Evolutionary conservation across 2,888 invertebrate species (phyloP).

Genomic region (Muscina levida): DNA sequence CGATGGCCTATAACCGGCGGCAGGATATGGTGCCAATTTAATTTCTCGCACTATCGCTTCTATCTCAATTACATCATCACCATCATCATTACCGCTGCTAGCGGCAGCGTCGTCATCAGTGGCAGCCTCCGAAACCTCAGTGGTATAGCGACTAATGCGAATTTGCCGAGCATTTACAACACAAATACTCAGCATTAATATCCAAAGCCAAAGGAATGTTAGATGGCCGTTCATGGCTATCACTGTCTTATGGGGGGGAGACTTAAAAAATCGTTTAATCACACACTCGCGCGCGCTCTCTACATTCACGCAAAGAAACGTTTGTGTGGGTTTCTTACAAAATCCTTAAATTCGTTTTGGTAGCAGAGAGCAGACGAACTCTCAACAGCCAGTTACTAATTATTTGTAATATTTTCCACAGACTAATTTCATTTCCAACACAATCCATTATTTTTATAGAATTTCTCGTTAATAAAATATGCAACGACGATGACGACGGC

Average conservation of each 20-base stretch:
- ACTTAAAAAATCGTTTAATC: too few relatives aligned
- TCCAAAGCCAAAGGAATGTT: slow-evolving; percentile 15
- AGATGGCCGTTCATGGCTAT: background rate
- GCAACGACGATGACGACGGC: background rate
- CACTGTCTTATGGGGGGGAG: background rate
- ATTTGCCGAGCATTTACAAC: slow-evolving; percentile 71
- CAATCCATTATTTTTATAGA: slow-evolving; percentile 60
- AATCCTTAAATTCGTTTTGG: background rate
- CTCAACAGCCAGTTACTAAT: slow-evolving; percentile 37
- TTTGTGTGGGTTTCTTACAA: too few relatives aligned
- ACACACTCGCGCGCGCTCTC: too few relatives aligned
- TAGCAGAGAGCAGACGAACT: background rate
- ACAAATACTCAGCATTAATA: slow-evolving; percentile 47
- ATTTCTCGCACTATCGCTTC: slow-evolving; percentile 69
- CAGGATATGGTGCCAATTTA: slow-evolving; percentile 70
- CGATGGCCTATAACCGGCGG: slow-evolving; percentile 72
- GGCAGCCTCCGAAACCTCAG: slow-evolving; percentile 68
- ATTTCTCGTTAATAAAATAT: slow-evolving; percentile 37
- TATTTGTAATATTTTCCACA: slow-evolving; percentile 43
- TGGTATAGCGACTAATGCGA: slow-evolving; percentile 73
- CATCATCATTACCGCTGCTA: background rate
- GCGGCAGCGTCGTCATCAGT: slow-evolving; percentile 16
- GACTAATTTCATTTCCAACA: slow-evolving; percentile 55
- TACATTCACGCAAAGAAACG: background rate
- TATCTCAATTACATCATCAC: slow-evolving; percentile 38